A percentile compares a stretch with the other conserved stretches of the same genome.
These are phyloP conservation scores for Xiphophorus maculatus DNA, from an alignment of 2,113 vertebrate species.

Conservation along the genomic window DNA sequence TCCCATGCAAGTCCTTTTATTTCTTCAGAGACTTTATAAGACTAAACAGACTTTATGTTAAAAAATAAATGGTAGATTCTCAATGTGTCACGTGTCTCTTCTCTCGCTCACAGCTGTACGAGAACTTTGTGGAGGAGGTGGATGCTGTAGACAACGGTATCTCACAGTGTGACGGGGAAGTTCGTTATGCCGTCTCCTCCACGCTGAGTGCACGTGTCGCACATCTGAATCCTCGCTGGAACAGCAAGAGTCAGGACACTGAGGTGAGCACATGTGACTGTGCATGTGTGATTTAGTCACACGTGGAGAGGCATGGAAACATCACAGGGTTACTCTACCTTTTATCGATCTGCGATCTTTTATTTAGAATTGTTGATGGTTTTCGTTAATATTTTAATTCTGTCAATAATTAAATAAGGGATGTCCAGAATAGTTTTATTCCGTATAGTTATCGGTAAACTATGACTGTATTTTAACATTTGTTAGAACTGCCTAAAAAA, in stretches of 20 bases:
- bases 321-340: background rate
- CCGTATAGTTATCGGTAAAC: too few species aligned
- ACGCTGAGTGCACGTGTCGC: constrained; percentile 88
- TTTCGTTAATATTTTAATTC: background rate
- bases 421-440: too few species aligned
- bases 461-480: too few species aligned
- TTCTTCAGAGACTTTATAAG: background rate
- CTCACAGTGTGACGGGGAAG: constrained; percentile 86
- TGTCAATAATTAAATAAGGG: too few species aligned
- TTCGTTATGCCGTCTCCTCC: constrained; percentile 85
- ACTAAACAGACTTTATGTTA: constrained; percentile 4
- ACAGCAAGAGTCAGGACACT: constrained; percentile 86
- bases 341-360: background rate
- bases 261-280: constrained; percentile 63
- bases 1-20: background rate
- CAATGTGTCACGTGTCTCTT: constrained; percentile 13
- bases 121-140: constrained; percentile 94
- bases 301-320: background rate
- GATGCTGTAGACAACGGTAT: constrained; percentile 95
- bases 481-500: too few species aligned
- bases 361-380: background rate
- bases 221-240: constrained; percentile 93
- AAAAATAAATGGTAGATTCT: background rate
- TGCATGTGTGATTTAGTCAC: background rate
- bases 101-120: constrained; percentile 84